Evolutionary conservation across 2,797 vertebrate genomes (phyloP).

Genomic region (Thripadectes ignobilis): DNA sequence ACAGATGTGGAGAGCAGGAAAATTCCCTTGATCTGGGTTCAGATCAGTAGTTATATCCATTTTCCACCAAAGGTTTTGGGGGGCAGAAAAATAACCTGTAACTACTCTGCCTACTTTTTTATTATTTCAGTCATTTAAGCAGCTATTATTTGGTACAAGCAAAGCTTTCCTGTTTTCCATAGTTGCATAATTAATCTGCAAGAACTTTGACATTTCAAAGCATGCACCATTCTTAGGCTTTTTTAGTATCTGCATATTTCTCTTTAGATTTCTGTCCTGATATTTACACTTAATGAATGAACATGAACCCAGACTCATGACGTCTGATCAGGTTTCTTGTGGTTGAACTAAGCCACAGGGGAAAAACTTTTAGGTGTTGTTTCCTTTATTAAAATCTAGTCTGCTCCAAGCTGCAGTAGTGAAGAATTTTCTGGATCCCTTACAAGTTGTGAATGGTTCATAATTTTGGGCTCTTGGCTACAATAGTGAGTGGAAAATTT

Average conservation of each 20-base stretch:
- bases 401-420: background rate
- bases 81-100: background rate
- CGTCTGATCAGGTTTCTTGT: background rate
- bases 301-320: background rate
- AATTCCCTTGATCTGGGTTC: background rate
- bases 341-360: background rate
- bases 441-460: background rate
- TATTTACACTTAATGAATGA: conserved; percentile 58
- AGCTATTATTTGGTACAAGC: background rate
- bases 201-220: conserved; percentile 3
- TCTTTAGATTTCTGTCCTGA: conserved; percentile 23
- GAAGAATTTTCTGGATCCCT: background rate
- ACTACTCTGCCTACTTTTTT: background rate
- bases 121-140: background rate
- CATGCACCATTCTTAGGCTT: background rate
- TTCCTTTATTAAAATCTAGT: background rate
- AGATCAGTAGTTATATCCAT: background rate
- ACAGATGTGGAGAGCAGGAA: background rate
- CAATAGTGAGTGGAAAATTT: fast-evolving
- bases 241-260: background rate
- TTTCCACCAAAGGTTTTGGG: background rate
- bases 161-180: background rate
- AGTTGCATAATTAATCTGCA: background rate
- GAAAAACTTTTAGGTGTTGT: background rate
- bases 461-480: background rate